Evolutionary conservation across 2,888 invertebrate species (phyloP).

Genomic region (Meganola albula): DNA sequence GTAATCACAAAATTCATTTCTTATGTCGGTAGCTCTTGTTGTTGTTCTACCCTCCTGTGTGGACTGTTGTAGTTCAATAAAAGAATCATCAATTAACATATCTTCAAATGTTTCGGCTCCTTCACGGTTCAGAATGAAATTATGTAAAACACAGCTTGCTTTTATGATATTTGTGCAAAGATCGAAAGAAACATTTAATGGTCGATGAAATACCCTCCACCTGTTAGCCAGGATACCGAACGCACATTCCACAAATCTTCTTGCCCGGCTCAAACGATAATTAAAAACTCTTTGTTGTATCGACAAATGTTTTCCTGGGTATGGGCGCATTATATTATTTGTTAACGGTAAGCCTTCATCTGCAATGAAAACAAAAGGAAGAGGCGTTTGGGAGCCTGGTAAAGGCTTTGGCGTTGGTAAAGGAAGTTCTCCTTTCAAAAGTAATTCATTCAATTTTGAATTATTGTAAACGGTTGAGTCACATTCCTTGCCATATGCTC

Average conservation of each 20-base stretch:
- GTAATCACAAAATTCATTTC: slow-evolving; percentile 9
- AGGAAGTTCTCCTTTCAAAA: neutral
- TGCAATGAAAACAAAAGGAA: slow-evolving; percentile 7
- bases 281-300: slow-evolving; percentile 4
- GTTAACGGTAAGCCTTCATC: slow-evolving; percentile 6
- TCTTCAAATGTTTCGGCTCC: slow-evolving; percentile 3
- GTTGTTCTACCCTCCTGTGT: slow-evolving; percentile 3
- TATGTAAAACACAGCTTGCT: slow-evolving; percentile 7
- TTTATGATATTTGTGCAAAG: slow-evolving; percentile 6
- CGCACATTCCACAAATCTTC: slow-evolving; percentile 1
- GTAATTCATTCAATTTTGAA: slow-evolving; percentile 5
- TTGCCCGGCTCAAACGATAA: slow-evolving; percentile 4
- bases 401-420: slow-evolving; percentile 3
- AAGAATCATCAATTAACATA: slow-evolving; percentile 5
- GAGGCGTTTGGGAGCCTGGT: neutral
- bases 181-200: neutral
- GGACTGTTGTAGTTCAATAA: slow-evolving; percentile 2
- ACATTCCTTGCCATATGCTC: slow-evolving; percentile 8
- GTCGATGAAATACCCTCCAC: slow-evolving; percentile 2
- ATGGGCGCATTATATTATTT: slow-evolving; percentile 8
- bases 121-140: slow-evolving; percentile 6
- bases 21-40: slow-evolving; percentile 4
- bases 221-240: slow-evolving; percentile 3
- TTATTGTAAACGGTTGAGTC: slow-evolving; percentile 6
- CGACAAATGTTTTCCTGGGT: slow-evolving; percentile 1